Conservation (phyloP, 1,140 invertebrate genomes). For the Diorhabda carinulata region DNA sequence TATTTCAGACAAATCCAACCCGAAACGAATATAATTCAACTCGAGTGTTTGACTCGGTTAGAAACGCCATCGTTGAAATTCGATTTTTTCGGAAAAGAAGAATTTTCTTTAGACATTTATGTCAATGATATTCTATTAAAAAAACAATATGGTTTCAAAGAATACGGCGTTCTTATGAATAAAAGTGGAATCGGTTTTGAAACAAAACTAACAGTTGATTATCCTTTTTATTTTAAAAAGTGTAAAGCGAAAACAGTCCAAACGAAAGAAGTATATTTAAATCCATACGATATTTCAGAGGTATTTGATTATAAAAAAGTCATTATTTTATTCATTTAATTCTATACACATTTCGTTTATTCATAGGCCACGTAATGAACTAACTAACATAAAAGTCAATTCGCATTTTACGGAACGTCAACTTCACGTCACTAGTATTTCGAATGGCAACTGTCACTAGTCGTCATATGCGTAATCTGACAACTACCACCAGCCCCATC, state of each 20-base stretch:
- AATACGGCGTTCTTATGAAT: slow-evolving; percentile 7
- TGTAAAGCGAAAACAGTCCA: neutral
- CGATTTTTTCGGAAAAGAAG: slow-evolving; percentile 14
- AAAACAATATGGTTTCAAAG: slow-evolving; percentile 9
- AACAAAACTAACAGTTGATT: neutral
- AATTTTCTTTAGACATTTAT: slow-evolving; percentile 25
- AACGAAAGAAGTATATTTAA: neutral
- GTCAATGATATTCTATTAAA: slow-evolving; percentile 32
- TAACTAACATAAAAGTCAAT: no score
- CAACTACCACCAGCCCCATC: no score
- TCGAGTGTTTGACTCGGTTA: slow-evolving; percentile 28
- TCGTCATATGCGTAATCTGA: no score
- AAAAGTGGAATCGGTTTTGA: neutral
- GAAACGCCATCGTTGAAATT: slow-evolving; percentile 28
- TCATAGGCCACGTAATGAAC: no score
- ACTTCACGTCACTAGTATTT: no score
- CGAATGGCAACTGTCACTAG: no score
- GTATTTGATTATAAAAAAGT: no score
- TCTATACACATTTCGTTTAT: no score
- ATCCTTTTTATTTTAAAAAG: slow-evolving; percentile 8
- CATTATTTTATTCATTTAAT: no score
- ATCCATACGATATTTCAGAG: no score
- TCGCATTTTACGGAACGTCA: no score
- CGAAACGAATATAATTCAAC: slow-evolving; percentile 15
- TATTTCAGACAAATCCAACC: slow-evolving; percentile 26